Conservation (phyloP, 1,140 invertebrate species). For the Drosophila paulistorum region DNA sequence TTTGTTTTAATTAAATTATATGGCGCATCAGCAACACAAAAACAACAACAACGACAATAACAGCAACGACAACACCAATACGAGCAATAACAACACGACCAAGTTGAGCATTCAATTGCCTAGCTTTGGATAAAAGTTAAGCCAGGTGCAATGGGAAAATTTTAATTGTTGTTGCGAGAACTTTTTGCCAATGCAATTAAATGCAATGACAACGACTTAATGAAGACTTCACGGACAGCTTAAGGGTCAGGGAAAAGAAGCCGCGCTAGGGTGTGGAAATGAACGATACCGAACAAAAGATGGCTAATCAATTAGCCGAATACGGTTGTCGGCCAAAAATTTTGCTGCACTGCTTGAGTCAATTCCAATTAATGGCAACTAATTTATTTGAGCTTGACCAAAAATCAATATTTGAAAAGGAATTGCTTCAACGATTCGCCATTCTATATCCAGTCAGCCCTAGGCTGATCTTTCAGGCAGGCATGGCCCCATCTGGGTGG, state of each 20-base stretch:
- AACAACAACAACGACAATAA: slow-evolving; percentile 22
- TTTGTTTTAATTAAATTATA: slow-evolving; percentile 73
- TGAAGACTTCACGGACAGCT: slow-evolving; percentile 4
- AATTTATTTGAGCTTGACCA: slow-evolving; percentile 59
- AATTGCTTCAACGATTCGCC: slow-evolving; percentile 25
- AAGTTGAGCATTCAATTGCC: slow-evolving; percentile 33
- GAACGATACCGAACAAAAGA: slow-evolving; percentile 1
- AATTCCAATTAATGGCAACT: slow-evolving; percentile 65
- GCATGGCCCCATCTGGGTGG: too few species aligned
- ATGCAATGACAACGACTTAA: slow-evolving; percentile 46
- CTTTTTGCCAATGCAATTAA: slow-evolving; percentile 73
- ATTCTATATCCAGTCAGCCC: not conserved
- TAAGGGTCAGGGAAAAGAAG: not conserved
- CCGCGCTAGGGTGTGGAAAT: not conserved
- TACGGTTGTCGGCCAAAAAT: slow-evolving; percentile 31
- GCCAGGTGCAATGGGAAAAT: slow-evolving; percentile 50
- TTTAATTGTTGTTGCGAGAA: slow-evolving; percentile 58
- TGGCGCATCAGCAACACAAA: slow-evolving; percentile 43
- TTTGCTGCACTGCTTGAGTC: slow-evolving; percentile 36
- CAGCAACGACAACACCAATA: slow-evolving; percentile 12
- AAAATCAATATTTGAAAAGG: slow-evolving; percentile 63
- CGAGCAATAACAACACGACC: slow-evolving; percentile 14
- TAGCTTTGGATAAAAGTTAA: slow-evolving; percentile 35
- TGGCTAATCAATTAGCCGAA: slow-evolving; percentile 27
- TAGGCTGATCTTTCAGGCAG: slow-evolving; percentile 23